These are phyloP conservation scores for Montipora efflorescens DNA, from an alignment of 64 coral and sea anemone species.

Conservation along the genomic window DNA sequence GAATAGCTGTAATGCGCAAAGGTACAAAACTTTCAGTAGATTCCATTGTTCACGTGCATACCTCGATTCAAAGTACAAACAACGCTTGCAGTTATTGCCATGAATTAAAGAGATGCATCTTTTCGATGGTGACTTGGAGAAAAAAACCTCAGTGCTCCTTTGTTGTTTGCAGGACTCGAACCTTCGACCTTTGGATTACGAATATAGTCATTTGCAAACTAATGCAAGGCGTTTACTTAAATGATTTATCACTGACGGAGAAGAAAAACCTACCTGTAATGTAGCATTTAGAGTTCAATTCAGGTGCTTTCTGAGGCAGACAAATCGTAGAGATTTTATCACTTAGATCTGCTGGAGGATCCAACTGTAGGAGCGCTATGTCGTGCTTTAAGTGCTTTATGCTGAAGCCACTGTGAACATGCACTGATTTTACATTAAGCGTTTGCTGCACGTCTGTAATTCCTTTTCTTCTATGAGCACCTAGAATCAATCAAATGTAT, in stretches of 20 bases:
- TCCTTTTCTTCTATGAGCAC: conserved; percentile 52
- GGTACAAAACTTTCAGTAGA: no score
- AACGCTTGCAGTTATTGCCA: no score
- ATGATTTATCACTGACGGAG: not conserved
- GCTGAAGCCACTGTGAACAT: conserved; percentile 56
- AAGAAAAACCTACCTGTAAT: conserved; percentile 55
- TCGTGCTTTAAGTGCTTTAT: conserved; percentile 67
- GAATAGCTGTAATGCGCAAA: no score
- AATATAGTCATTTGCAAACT: no score
- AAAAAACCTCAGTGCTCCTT: no score
- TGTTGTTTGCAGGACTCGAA: no score
- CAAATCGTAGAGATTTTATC: conserved; percentile 55
- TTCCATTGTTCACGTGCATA: no score
- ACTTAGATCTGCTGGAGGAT: conserved; percentile 53
- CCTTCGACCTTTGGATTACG: no score
- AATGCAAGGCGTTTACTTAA: not conserved
- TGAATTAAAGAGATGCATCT: no score
- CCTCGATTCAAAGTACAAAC: no score
- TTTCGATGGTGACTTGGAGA: no score
- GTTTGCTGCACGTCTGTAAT: conserved; percentile 30
- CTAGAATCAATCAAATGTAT: not conserved
- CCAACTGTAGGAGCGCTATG: conserved; percentile 72
- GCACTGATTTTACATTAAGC: conserved; percentile 33
- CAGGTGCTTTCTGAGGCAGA: conserved; percentile 46
- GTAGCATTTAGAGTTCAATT: conserved; percentile 42